These are phyloP conservation scores for Automeris io DNA, from an alignment of 2,888 invertebrate species.

Conservation along the genomic window DNA sequence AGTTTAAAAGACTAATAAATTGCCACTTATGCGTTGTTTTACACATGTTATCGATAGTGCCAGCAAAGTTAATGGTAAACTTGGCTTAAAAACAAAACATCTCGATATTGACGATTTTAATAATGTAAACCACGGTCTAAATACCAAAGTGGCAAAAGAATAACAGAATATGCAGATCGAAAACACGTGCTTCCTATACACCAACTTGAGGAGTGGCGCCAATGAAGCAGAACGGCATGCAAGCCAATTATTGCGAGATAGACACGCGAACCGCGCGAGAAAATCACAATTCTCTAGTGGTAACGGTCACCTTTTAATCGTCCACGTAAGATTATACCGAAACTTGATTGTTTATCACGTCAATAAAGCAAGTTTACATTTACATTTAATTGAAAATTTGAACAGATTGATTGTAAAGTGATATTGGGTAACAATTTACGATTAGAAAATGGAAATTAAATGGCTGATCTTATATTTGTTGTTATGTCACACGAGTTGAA, in stretches of 20 bases:
- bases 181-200: slow-evolving; percentile 27
- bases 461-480: neutral
- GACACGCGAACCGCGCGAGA: slow-evolving; percentile 40
- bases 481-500: too few species aligned
- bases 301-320: slow-evolving; percentile 24
- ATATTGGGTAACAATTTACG: neutral
- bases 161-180: slow-evolving; percentile 39
- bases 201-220: slow-evolving; percentile 33
- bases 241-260: slow-evolving; percentile 33
- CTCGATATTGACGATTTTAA: slow-evolving; percentile 7
- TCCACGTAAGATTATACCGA: neutral
- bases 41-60: too few species aligned
- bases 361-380: neutral
- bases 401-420: neutral
- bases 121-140: slow-evolving; percentile 25
- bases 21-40: too few species aligned
- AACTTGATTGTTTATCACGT: slow-evolving; percentile 1
- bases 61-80: too few species aligned
- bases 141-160: slow-evolving; percentile 39
- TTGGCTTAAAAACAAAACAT: too few species aligned
- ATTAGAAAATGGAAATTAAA: neutral
- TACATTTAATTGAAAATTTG: neutral
- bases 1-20: too few species aligned
- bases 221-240: slow-evolving; percentile 51
- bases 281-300: slow-evolving; percentile 30